Evolutionary conservation across 2,888 invertebrate species (phyloP), one percentile per base, ranked within the genome.

Genomic region (Cacoxenus indagator): DNA sequence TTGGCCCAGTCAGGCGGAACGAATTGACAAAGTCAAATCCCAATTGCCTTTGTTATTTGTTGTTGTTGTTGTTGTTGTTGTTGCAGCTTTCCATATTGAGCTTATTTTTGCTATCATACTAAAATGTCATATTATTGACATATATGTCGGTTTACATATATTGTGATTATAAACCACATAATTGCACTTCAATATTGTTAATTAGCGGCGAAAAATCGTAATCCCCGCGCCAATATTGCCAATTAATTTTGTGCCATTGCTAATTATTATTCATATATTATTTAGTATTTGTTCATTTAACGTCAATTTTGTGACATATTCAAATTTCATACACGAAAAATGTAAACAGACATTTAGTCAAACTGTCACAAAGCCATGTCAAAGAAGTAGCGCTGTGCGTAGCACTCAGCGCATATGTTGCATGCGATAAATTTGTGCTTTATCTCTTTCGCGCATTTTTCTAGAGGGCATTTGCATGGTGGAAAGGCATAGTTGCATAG

Each of bases 111-210:
- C 17, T 37, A 37, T 37, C 11, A n/a, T n/a, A 68, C 70, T 64
- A 22, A 48, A 26, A 24, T 55, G 17, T 37, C 11, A 37, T 31
- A 37, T 37, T 37, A 37, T 37, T 48, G 48, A 17, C 48, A 48
- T 27, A 27, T 55, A 14, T 55, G n/a, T 31, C 17, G 48, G 29
- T 46, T 59, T 43, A 45, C 61, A 71, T 65, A 22, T 70, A 61
- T 70, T 59, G 45, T 45, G 37, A 66, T 62, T 67, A 31, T 51
- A 37, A 62, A 62, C 62, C 26, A n/a, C 37, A 67, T 19, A 68
- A 74, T 74, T 64, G 68, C 70, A 70, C 61, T 66, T 57, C 45
- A 67, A 69, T 70, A 66, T 51, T 67, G 72, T 67, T 74, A 72
- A 74, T 75, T 72, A 70, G 61, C 43, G 45, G n/a, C 43, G n/a